Percentiles rank a stretch among this genome's conserved stretches.
Evolutionary conservation across 2,888 invertebrate species (phyloP).

Genomic region (Heliconius ethilla): DNA sequence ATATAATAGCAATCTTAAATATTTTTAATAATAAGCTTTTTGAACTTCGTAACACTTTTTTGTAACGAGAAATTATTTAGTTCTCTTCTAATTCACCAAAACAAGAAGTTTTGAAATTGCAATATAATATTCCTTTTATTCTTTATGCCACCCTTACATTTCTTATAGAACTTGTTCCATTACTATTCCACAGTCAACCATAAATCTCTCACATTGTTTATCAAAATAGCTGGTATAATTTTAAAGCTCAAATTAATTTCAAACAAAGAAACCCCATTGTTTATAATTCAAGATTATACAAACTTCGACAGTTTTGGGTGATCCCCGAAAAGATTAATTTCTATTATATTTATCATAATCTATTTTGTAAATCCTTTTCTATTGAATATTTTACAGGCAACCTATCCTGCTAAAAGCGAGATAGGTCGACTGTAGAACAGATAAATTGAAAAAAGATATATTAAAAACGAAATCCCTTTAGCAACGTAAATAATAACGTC

Average conservation of each 20-base stretch:
- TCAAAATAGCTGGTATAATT: neutral
- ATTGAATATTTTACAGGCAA: no score
- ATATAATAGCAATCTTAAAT: no score
- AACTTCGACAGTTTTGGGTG: slow-evolving; percentile 18
- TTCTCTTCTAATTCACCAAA: no score
- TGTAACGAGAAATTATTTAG: neutral
- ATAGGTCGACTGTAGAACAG: no score
- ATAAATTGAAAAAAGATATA: neutral
- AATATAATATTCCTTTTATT: neutral
- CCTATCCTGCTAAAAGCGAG: no score
- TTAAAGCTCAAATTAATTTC: slow-evolving; percentile 10
- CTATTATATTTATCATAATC: no score
- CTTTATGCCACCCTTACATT: neutral
- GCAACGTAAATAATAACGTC: neutral
- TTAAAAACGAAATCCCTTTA: neutral
- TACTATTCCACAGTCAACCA: neutral
- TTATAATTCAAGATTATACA: slow-evolving; percentile 24
- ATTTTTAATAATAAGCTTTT: neutral
- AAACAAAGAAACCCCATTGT: slow-evolving; percentile 26
- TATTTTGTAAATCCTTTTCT: no score
- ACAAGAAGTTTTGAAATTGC: no score
- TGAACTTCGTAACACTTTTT: neutral
- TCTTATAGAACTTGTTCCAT: neutral
- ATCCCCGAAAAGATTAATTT: slow-evolving; percentile 31
- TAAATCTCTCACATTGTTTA: neutral